Evolutionary conservation across 2,113 vertebrate genomes (phyloP).

Genomic region (Dicerorhinus sumatrensis): DNA sequence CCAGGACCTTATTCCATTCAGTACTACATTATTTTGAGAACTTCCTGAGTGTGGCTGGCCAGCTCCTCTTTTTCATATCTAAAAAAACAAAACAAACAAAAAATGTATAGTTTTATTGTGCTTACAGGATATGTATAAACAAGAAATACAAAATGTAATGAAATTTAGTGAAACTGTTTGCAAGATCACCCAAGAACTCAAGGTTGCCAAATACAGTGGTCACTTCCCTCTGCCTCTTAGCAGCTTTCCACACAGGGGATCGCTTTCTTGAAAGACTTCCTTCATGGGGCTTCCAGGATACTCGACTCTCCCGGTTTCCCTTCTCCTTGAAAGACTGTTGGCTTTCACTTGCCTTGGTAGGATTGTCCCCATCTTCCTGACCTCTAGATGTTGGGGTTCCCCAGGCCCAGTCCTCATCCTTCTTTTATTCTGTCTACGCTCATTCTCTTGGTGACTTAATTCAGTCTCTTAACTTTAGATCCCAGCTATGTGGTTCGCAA

Average conservation of each 20-base stretch:
- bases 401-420: not conserved
- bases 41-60: not conserved
- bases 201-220: not conserved
- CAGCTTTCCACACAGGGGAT: not conserved
- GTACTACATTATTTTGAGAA: not conserved
- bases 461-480: not conserved
- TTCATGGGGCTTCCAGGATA: not conserved
- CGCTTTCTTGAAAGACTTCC: not conserved
- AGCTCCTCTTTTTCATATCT: not conserved
- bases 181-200: not conserved
- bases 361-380: not conserved
- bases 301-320: not conserved
- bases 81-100: not conserved
- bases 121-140: not conserved
- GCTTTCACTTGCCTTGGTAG: not conserved
- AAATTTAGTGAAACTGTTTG: not conserved
- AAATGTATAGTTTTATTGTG: not conserved
- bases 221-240: not conserved
- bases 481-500: not conserved
- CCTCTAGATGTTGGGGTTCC: not conserved
- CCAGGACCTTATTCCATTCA: not conserved
- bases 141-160: not conserved
- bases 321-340: not conserved
- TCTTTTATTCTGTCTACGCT: not conserved
- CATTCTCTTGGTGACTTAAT: not conserved